These are phyloP conservation scores for Tridacna crocea DNA, from an alignment of 2,888 invertebrate species.

Conservation along the genomic window DNA sequence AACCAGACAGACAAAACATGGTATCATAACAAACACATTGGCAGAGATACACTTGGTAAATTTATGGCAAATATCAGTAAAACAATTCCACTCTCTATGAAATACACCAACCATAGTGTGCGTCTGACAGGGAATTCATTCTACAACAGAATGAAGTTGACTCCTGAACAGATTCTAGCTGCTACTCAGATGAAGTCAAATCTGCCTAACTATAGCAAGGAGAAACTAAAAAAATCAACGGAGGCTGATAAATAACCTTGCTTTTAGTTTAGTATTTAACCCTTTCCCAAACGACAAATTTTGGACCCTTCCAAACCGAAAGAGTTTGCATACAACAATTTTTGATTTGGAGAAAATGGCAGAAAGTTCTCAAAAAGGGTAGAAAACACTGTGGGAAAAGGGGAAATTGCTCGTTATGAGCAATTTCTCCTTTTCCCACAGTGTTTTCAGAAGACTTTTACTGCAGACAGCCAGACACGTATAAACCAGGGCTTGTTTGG, in stretches of 20 bases:
- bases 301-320: too few species aligned
- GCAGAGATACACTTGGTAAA: constrained; percentile 11
- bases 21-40: constrained; percentile 15
- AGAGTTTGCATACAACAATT: too few species aligned
- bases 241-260: background rate
- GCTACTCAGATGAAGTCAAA: constrained; percentile 7
- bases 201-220: too few species aligned
- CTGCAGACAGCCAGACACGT: background rate
- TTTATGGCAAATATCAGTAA: constrained; percentile 11
- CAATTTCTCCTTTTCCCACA: constrained; percentile 3
- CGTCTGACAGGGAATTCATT: constrained; percentile 5
- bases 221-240: too few species aligned
- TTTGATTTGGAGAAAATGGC: too few species aligned
- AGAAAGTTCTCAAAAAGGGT: too few species aligned
- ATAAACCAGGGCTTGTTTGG: too few species aligned
- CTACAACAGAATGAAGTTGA: constrained; percentile 12
- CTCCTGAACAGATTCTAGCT: constrained; percentile 7
- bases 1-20: background rate
- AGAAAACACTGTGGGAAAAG: background rate
- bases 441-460: too few species aligned
- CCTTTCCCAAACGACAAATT: background rate
- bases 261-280: too few species aligned
- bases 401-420: background rate
- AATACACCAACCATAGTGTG: constrained; percentile 16
- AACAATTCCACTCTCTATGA: background rate